Evolutionary conservation across 2,113 vertebrate genomes (phyloP).

Genomic region (Burhinus bistriatus): DNA sequence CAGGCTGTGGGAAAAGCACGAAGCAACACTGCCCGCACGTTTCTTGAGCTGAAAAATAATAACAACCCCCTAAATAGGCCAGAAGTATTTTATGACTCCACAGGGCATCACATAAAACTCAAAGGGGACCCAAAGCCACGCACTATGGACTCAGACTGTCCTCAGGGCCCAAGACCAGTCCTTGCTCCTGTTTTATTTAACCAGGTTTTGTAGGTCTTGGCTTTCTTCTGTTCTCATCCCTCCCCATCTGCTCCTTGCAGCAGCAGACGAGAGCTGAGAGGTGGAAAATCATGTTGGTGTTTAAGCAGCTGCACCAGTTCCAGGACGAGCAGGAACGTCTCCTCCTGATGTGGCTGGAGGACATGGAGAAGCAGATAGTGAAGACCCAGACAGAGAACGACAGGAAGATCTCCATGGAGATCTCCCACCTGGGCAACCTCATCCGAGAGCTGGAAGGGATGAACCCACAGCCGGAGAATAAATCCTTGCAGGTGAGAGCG

Average conservation of each 20-base stretch:
- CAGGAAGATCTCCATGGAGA: background rate
- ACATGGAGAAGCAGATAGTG: background rate
- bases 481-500: background rate
- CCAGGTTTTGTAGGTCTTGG: background rate
- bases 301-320: background rate
- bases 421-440: background rate
- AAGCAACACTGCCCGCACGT: background rate
- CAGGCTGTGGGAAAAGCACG: background rate
- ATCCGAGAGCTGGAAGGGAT: background rate
- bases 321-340: background rate
- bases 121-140: background rate
- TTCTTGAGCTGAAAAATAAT: background rate
- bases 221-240: background rate
- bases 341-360: background rate
- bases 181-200: background rate
- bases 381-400: background rate
- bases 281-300: background rate
- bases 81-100: background rate
- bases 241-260: background rate
- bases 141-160: background rate
- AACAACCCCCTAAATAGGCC: background rate
- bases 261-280: background rate
- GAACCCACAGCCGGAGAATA: background rate
- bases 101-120: background rate
- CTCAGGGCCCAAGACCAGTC: background rate